Base-by-base conservation (phyloP, 2,888 invertebrate species). In the Acanthopleura granulata region DNA sequence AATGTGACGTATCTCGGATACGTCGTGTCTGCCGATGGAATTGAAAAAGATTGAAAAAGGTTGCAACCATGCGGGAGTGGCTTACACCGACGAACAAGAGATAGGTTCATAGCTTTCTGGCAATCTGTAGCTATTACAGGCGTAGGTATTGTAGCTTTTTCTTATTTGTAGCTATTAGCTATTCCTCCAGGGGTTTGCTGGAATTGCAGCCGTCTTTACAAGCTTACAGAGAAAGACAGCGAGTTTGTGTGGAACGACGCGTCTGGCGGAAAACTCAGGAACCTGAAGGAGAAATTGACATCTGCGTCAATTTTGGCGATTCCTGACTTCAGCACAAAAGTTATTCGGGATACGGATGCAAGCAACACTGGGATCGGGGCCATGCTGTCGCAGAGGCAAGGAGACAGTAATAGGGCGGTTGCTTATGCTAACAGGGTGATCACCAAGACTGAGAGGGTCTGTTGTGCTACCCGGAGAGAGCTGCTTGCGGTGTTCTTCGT, bases 101-200 rank as follows among this genome's bases (percentile, higher is more conserved):
- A 9, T 75, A 80, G 27, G 70, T 79, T 25, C 72, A 78, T n/a
- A 77, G 77, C 49, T 79, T 80, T 61, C 27, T 78, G 1, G 80
- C 80, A 27, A 61, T 79, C 9, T 79, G 77, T 51, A 71, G 77
- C 30, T 80, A 79, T 49, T 78, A 81, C 73, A 27, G 25, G 62
- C 49, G 76, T n/a, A n/a, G n/a, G n/a, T n/a, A n/a, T n/a, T n/a
- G n/a, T n/a, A n/a, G n/a, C n/a, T n/a, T n/a, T n/a, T n/a, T n/a
- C n/a, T n/a, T n/a, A n/a, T n/a, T n/a, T n/a, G n/a, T n/a, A n/a
- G n/a, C n/a, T n/a, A n/a, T n/a, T n/a, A n/a, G n/a, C n/a, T n/a
- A 76, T 66, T 27, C 62, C 1, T 0, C 40, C 70, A 49, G 29
- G 6, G n/a, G n/a, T 79, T 77, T 73, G 66, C 81, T 16, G 30